Conservation (phyloP, 2,797 vertebrate species). For the Epinephelus malabaricus region DNA sequence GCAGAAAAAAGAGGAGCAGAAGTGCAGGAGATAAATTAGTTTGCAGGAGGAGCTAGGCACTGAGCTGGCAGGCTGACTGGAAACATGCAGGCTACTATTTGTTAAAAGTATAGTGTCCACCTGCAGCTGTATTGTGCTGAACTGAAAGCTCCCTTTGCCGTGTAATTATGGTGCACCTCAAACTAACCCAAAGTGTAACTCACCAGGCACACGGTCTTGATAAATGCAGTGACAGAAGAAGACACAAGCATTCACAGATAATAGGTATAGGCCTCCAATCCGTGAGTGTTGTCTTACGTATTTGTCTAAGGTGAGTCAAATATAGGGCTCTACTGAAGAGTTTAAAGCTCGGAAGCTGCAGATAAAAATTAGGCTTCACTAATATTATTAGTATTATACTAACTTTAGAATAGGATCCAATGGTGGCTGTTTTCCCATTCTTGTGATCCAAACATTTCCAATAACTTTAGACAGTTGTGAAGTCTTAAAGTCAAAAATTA, state of each 20-base stretch:
- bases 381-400: no score
- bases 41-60: conserved; percentile 40
- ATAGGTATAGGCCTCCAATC: not conserved
- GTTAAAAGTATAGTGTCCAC: conserved; percentile 31
- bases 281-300: not conserved
- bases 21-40: conserved; percentile 53
- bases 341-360: no score
- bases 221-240: conserved; percentile 37
- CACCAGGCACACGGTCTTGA: conserved; percentile 36
- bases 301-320: conserved; percentile 6
- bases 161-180: conserved; percentile 48
- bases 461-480: no score
- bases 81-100: conserved; percentile 44
- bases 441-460: no score
- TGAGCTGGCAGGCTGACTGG: conserved; percentile 15
- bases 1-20: conserved; percentile 52
- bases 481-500: no score
- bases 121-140: conserved; percentile 34
- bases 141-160: conserved; percentile 8
- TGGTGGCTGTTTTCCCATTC: no score
- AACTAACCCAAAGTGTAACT: conserved; percentile 26
- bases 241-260: conserved; percentile 18
- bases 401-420: no score
- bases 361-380: no score
- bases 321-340: no score